These are phyloP conservation scores for Lepeophtheirus nordmannii DNA, from an alignment of 2,888 invertebrate genomes.

Conservation along the genomic window DNA sequence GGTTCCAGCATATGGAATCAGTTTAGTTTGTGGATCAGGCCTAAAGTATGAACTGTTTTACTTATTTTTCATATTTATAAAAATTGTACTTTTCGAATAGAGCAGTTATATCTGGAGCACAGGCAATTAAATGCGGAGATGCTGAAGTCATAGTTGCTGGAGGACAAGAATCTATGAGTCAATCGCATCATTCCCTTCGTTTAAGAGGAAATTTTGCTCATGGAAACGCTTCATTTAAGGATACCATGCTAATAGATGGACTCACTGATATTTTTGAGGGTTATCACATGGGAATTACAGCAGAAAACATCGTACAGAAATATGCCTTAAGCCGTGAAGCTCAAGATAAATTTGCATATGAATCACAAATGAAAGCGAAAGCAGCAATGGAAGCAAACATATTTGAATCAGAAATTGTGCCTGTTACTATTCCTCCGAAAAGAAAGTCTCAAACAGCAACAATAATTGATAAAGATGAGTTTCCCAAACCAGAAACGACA, in stretches of 20 bases:
- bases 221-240: conserved; percentile 47
- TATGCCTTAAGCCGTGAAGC: conserved; percentile 48
- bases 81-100: neutral
- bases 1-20: conserved; percentile 53
- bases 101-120: conserved; percentile 28
- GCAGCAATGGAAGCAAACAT: conserved; percentile 45
- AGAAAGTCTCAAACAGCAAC: conserved; percentile 23
- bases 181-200: conserved; percentile 50
- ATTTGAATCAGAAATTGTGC: conserved; percentile 55
- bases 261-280: conserved; percentile 56
- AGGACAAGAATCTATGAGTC: conserved; percentile 68
- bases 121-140: conserved; percentile 50
- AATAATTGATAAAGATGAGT: conserved; percentile 46
- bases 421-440: conserved; percentile 40
- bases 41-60: conserved; percentile 43
- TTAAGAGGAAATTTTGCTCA: conserved; percentile 49
- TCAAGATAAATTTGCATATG: conserved; percentile 52
- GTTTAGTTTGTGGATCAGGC: conserved; percentile 69
- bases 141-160: conserved; percentile 53
- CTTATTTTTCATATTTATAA: conserved; percentile 10
- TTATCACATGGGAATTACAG: conserved; percentile 64
- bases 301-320: conserved; percentile 52
- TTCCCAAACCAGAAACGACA: conserved; percentile 47
- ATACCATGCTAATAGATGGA: conserved; percentile 52
- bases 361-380: conserved; percentile 51